Conservation (phyloP, 92 coral and sea anemone species). For the Actinostola sp. region DNA sequence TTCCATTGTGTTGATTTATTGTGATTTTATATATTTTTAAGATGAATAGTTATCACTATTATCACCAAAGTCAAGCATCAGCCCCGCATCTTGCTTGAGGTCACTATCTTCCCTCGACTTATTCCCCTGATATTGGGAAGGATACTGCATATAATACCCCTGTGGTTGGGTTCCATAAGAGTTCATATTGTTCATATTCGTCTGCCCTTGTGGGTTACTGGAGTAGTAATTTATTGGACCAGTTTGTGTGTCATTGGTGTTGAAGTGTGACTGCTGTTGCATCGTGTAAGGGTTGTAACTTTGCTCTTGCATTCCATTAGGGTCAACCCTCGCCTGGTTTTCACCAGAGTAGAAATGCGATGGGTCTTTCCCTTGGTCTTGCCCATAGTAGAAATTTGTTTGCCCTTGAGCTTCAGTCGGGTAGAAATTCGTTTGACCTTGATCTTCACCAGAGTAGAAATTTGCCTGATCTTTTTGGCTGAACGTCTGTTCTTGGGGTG, state of each 20-base stretch:
- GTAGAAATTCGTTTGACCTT: neutral
- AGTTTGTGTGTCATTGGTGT: no score
- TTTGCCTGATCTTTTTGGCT: neutral
- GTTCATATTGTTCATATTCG: no score
- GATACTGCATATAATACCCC: neutral
- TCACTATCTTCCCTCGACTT: neutral
- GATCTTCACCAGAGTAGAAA: neutral
- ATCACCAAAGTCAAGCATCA: neutral
- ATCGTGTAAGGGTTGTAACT: neutral
- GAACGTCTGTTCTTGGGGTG: neutral
- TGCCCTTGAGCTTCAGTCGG: neutral
- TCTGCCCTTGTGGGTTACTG: no score
- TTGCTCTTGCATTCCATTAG: neutral
- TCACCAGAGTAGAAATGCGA: neutral
- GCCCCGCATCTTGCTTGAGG: slow-evolving; percentile 36
- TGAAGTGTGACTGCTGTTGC: slow-evolving; percentile 9
- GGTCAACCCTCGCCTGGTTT: no score
- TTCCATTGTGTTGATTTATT: neutral
- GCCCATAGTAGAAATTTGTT: neutral
- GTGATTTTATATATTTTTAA: neutral
- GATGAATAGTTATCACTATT: slow-evolving; percentile 1
- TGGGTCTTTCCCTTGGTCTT: neutral
- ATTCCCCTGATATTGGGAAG: slow-evolving; percentile 3
- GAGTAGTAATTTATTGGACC: no score
- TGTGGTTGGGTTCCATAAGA: neutral